These are phyloP conservation scores for Galleria mellonella DNA, from an alignment of 1,140 invertebrate species.

Conservation along the genomic window DNA sequence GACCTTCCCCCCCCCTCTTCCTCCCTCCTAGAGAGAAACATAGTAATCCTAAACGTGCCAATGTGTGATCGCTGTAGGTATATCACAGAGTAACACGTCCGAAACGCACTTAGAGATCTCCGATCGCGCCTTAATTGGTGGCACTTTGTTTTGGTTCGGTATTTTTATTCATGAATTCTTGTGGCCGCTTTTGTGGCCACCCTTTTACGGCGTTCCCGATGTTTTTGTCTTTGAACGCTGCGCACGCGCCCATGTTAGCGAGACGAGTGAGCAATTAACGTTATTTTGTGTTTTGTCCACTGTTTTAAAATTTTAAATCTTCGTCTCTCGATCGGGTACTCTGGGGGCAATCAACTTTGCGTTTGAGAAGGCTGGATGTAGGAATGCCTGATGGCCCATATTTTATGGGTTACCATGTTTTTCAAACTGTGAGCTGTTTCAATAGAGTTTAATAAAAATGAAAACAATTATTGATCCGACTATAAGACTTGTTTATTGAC, in stretches of 20 bases:
- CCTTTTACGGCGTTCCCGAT: conserved; percentile 20
- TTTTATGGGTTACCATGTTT: too few relatives aligned
- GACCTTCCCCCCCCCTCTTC: too few relatives aligned
- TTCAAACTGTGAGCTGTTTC: too few relatives aligned
- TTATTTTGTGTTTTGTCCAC: conserved; percentile 19
- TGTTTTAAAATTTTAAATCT: neutral
- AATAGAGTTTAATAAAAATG: too few relatives aligned
- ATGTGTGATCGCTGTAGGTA: too few relatives aligned
- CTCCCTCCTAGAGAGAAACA: too few relatives aligned
- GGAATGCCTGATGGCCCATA: too few relatives aligned
- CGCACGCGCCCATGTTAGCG: conserved; percentile 24
- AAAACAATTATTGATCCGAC: too few relatives aligned
- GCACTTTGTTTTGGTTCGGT: conserved; percentile 30
- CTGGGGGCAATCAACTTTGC: neutral
- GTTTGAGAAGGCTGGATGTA: neutral
- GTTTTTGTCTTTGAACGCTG: conserved; percentile 16
- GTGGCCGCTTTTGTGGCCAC: conserved; percentile 16
- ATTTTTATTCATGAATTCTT: conserved; percentile 49
- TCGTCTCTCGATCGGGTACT: too few relatives aligned
- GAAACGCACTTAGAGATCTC: conserved; percentile 23
- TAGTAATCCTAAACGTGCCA: too few relatives aligned
- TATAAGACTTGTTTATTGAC: too few relatives aligned
- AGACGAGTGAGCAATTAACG: conserved; percentile 43
- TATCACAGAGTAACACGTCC: neutral
- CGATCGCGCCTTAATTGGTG: conserved; percentile 31